Evolutionary conservation across 2,888 invertebrate genomes (phyloP), one percentile per base, ranked within the genome.

Genomic region (Protophormia terraenovae): DNA sequence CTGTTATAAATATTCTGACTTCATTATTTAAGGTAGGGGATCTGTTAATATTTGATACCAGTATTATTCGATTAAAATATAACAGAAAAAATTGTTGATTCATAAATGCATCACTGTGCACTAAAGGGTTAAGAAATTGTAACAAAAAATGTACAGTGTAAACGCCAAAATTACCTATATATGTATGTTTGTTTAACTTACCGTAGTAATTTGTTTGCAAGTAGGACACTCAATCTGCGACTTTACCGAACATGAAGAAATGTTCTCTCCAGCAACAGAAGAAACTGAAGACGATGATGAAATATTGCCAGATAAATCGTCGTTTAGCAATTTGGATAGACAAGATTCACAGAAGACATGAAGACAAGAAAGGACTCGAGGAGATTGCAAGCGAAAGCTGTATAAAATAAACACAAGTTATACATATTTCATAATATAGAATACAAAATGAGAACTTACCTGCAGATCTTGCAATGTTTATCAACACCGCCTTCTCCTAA

Each of bases 291-390:
- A 89, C 94, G 94, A 92, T 95, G 86, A 89, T 80, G 91, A 90
- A 22, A 88, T 82, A 60, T 88, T 89, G 0, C 94, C 88, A 94
- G 94, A 89, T 94, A 94, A 92, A 91, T 96, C 96, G 89, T 95
- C 95, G 86, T 95, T 94, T 90, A 97, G 94, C 90, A 96, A 94
- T 92, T 97, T 96, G 91, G 96, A 96, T 90, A 99, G 94, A 93
- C 98, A 99, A 88, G 95, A 95, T 93, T 98, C 97, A 93, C 98
- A 99, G 94, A 98, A 98, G 71, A 97, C 97, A 94, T 99, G 98
- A 92, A 99, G 95, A 93, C 98, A 99, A 89, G 96, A 96, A 90
- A 99, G 94, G 87, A 98, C 96, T 88, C 97, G 95, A 83, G 98
- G 98, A 91, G 95, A 95, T 92, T 95, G 95, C 90, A 97, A 94